Percentiles rank a stretch among this genome's conserved stretches.
phyloP scores from a whole-genome alignment of 2,888 invertebrate species.

The Athetis lepigone region DNA sequence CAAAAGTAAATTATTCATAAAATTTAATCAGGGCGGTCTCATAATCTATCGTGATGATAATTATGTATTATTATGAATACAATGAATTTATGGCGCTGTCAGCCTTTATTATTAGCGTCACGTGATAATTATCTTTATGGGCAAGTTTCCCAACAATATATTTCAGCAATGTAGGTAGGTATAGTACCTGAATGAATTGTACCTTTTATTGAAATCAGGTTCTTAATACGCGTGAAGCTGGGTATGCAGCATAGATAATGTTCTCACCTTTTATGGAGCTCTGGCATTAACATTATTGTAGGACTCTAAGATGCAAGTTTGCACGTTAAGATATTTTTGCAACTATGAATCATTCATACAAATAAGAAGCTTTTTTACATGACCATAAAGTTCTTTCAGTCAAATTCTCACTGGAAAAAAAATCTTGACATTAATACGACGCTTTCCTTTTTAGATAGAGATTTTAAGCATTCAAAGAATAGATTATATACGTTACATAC shows the following conservation, averaged over 20 bases:
- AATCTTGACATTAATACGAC: too few species aligned
- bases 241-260: constrained; percentile 35
- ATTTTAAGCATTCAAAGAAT: too few species aligned
- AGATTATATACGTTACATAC: too few species aligned
- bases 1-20: constrained; percentile 85
- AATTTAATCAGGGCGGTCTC: constrained; percentile 84
- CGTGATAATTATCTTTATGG: constrained; percentile 53
- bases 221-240: constrained; percentile 29
- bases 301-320: too few species aligned
- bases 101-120: constrained; percentile 51
- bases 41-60: constrained; percentile 82
- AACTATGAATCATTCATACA: too few species aligned
- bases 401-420: too few species aligned
- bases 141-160: constrained; percentile 38
- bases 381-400: too few species aligned
- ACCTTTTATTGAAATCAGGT: constrained; percentile 21
- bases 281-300: constrained; percentile 38
- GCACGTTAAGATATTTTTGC: constrained; percentile 70
- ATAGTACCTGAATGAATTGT: constrained; percentile 34
- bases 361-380: too few species aligned
- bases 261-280: constrained; percentile 37
- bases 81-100: constrained; percentile 61
- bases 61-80: constrained; percentile 76
- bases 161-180: constrained; percentile 24
- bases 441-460: too few species aligned